Conservation (phyloP, 2,888 invertebrate genomes). For the Protodeltote pygarga region DNA sequence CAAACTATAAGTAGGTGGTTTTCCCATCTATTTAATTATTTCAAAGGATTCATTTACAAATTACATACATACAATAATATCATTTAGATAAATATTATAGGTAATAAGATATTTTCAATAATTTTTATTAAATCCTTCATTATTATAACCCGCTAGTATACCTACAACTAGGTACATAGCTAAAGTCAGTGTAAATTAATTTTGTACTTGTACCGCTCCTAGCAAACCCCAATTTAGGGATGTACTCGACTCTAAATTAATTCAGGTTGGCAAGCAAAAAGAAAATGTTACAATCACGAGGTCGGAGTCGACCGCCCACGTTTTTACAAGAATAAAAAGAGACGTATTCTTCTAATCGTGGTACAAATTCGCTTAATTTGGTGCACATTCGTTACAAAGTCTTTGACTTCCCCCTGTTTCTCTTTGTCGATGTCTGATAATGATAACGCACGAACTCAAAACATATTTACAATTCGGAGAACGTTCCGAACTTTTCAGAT, state of each 20-base stretch:
- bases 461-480: conserved; percentile 39
- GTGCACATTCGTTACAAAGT: conserved; percentile 32
- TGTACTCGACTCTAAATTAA: conserved; percentile 62
- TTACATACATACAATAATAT: too few species aligned
- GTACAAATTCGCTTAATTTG: conserved; percentile 37
- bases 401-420: conserved; percentile 24
- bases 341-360: conserved; percentile 30
- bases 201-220: conserved; percentile 63
- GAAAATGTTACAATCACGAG: conserved; percentile 56
- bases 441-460: conserved; percentile 43
- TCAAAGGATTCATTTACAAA: too few species aligned
- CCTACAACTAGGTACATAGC: conserved; percentile 23
- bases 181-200: conserved; percentile 56
- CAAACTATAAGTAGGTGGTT: too few species aligned
- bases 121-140: too few species aligned
- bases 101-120: too few species aligned
- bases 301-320: conserved; percentile 50
- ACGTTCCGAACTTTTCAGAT: conserved; percentile 47
- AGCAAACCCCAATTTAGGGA: conserved; percentile 61
- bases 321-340: conserved; percentile 36
- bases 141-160: conserved; percentile 26
- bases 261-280: conserved; percentile 57
- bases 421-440: conserved; percentile 27
- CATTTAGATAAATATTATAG: too few species aligned
- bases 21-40: too few species aligned